These are phyloP conservation scores for Ancistrus triradiatus DNA, from an alignment of 2,113 vertebrate genomes.

Conservation along the genomic window DNA sequence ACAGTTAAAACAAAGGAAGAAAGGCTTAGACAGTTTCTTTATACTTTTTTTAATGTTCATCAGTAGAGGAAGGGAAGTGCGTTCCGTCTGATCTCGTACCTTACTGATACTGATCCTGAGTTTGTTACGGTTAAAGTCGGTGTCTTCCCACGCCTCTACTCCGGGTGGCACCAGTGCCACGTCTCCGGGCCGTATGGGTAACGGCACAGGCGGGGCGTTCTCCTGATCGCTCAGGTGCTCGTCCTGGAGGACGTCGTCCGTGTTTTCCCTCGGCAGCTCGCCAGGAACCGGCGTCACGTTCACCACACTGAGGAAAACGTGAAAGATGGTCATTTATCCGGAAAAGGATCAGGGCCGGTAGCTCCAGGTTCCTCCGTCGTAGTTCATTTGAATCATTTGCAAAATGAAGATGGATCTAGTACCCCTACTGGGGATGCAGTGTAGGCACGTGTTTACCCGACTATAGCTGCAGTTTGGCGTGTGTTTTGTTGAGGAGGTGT, in stretches of 20 bases:
- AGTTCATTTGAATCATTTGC: too few species aligned
- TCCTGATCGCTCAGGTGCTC: conserved; percentile 97
- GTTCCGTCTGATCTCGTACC: too few species aligned
- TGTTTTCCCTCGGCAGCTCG: conserved; percentile 91
- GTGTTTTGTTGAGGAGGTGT: conserved; percentile 94
- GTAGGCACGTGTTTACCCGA: conserved; percentile 74
- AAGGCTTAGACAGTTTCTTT: too few species aligned
- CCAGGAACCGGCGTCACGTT: conserved; percentile 82
- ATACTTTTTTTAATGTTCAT: too few species aligned
- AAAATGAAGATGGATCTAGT: too few species aligned
- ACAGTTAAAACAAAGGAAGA: too few species aligned
- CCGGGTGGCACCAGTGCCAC: conserved; percentile 67
- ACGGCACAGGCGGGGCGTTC: conserved; percentile 83
- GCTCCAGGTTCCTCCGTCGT: too few species aligned
- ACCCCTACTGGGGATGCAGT: not conserved
- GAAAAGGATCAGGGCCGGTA: too few species aligned
- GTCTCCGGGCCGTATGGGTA: conserved; percentile 64
- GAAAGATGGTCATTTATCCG: too few species aligned
- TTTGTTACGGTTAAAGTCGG: conserved; percentile 97
- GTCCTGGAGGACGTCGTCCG: conserved; percentile 93
- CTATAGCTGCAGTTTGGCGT: conserved; percentile 91
- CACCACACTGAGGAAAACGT: conserved; percentile 72
- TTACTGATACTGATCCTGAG: conserved; percentile 98
- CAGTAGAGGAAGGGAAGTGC: too few species aligned
- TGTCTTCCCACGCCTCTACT: conserved; percentile 89